Evolutionary conservation across 2,797 vertebrate species (phyloP).

Genomic region (Cryptoprocta ferox): DNA sequence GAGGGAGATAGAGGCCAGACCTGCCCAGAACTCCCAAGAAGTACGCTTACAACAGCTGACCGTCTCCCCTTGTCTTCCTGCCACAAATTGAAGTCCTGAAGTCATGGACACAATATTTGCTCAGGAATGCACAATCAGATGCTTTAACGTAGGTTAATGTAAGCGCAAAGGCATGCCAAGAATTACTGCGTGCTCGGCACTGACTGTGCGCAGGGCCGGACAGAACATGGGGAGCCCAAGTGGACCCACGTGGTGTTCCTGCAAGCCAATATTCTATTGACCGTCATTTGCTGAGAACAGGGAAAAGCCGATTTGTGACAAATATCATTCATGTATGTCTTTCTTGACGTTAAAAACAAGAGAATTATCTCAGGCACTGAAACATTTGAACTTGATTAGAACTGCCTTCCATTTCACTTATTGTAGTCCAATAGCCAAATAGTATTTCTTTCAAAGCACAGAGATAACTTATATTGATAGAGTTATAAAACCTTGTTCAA

Average conservation of each 20-base stretch:
- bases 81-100: neutral
- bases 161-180: neutral
- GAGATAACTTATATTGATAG: conserved; percentile 55
- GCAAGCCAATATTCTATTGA: neutral
- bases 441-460: conserved; percentile 56
- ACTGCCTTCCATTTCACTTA: conserved; percentile 64
- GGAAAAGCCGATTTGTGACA: conserved; percentile 20
- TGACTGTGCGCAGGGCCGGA: neutral
- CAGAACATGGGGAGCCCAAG: no score
- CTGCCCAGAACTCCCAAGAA: neutral
- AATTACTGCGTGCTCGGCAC: neutral
- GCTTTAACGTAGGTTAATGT: neutral
- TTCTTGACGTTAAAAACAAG: conserved; percentile 54
- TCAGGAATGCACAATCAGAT: neutral
- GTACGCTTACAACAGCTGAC: neutral
- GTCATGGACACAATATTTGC: neutral
- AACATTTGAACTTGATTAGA: conserved; percentile 72
- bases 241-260: neutral
- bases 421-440: conserved; percentile 56
- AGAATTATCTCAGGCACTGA: conserved; percentile 61
- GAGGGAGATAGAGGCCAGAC: neutral
- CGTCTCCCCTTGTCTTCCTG: neutral
- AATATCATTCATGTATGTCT: conserved; percentile 24
- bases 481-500: conserved; percentile 59
- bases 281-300: neutral